Evolutionary conservation across 2,113 vertebrate species (phyloP).

Genomic region (Nothocercus nigrocapillus): DNA sequence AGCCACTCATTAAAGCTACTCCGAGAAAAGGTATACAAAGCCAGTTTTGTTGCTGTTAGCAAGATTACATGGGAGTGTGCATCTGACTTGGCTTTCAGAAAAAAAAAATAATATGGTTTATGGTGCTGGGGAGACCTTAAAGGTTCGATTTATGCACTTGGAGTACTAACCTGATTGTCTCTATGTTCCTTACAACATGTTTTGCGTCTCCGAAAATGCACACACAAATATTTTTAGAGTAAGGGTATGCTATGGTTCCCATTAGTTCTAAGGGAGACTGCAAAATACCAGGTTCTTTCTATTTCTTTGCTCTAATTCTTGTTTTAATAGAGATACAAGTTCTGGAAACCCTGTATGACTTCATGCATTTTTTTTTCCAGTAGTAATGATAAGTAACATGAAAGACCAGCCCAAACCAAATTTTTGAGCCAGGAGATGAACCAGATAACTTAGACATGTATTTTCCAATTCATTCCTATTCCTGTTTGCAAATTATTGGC

Average conservation of each 20-base stretch:
- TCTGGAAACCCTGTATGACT: constrained; percentile 48
- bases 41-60: not conserved
- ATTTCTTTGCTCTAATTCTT: constrained; percentile 39
- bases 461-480: constrained; percentile 38
- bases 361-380: constrained; percentile 28
- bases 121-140: not conserved
- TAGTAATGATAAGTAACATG: constrained; percentile 54
- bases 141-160: not conserved
- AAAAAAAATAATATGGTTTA: not conserved
- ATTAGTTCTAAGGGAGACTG: constrained; percentile 42
- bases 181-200: constrained; percentile 7
- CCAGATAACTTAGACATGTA: constrained; percentile 18
- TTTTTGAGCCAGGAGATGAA: constrained; percentile 50
- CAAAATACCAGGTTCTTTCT: constrained; percentile 55
- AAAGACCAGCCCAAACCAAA: constrained; percentile 49
- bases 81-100: constrained; percentile 20
- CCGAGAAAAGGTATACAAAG: not conserved
- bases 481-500: constrained; percentile 10
- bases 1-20: not conserved
- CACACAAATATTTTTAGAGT: constrained; percentile 4
- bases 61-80: not conserved
- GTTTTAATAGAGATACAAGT: constrained; percentile 49
- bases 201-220: constrained; percentile 27
- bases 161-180: constrained; percentile 12
- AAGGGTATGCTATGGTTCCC: not conserved